Evolutionary conservation across 2,113 vertebrate species (phyloP).

Genomic region (Pygoscelis adeliae): DNA sequence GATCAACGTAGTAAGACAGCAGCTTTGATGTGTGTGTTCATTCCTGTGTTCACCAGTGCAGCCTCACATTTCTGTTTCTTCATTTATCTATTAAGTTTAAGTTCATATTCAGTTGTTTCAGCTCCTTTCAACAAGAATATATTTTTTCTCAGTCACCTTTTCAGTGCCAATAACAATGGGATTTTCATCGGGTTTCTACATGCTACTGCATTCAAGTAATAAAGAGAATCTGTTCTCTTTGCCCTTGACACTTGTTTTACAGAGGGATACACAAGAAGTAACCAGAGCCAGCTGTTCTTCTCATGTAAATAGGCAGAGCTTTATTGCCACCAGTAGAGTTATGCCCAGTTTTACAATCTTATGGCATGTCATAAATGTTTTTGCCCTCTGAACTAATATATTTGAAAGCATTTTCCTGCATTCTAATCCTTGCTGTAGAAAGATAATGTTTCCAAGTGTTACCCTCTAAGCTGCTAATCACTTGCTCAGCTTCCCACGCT

Average conservation of each 20-base stretch:
- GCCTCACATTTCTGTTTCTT: neutral
- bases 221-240: neutral
- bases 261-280: neutral
- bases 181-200: neutral
- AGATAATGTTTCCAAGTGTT: neutral
- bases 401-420: constrained; percentile 7
- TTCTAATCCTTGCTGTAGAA: neutral
- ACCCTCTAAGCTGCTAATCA: neutral
- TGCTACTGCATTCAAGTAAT: neutral
- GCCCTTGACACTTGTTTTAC: constrained; percentile 19
- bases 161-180: neutral
- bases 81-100: neutral
- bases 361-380: neutral
- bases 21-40: neutral
- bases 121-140: neutral
- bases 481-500: neutral
- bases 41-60: neutral
- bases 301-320: neutral
- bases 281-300: neutral
- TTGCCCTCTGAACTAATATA: constrained; percentile 1
- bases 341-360: constrained; percentile 6
- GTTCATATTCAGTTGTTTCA: neutral
- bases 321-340: neutral
- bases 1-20: neutral
- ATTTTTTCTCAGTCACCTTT: neutral